Percentiles rank a stretch among this genome's conserved stretches.
These are phyloP conservation scores for Cinclus cinclus DNA, from an alignment of 2,113 vertebrate genomes.

Conservation along the genomic window DNA sequence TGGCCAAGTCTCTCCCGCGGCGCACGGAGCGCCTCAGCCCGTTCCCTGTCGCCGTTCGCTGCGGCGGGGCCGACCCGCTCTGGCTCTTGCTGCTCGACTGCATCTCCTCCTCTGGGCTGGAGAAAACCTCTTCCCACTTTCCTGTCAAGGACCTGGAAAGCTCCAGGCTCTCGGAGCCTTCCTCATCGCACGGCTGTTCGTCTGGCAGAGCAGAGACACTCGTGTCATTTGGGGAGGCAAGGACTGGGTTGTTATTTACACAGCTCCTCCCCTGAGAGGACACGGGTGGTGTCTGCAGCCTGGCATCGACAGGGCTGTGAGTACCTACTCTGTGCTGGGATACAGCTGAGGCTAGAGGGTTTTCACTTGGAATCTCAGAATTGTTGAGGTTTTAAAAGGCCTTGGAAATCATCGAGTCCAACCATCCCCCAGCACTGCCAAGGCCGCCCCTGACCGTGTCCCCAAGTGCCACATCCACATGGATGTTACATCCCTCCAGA, in stretches of 20 bases:
- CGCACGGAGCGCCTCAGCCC: slow-evolving; percentile 67
- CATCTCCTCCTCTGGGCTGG: slow-evolving; percentile 63
- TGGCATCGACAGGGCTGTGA: neutral
- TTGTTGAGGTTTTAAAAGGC: fast-evolving
- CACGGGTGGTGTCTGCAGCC: neutral
- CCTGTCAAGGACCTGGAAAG: slow-evolving; percentile 19
- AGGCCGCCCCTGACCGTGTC: fast-evolving
- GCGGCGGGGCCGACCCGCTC: neutral
- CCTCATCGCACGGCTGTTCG: slow-evolving; percentile 41
- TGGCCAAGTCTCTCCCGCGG: slow-evolving; percentile 59
- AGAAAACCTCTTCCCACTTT: slow-evolving; percentile 71
- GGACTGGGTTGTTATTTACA: fast-evolving
- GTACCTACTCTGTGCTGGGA: neutral
- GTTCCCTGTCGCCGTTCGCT: slow-evolving; percentile 41
- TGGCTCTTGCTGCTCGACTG: slow-evolving; percentile 61
- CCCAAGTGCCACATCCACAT: fast-evolving
- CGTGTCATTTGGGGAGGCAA: neutral
- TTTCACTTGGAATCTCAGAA: neutral
- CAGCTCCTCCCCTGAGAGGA: fast-evolving
- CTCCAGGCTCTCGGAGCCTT: slow-evolving; percentile 29
- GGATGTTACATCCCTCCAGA: neutral
- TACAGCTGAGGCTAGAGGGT: neutral
- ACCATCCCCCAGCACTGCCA: neutral
- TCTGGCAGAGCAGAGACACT: slow-evolving; percentile 46
- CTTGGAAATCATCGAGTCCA: fast-evolving